Base-by-base conservation (phyloP, 2,797 vertebrate genomes). In the Novumbra hubbsi region DNA sequence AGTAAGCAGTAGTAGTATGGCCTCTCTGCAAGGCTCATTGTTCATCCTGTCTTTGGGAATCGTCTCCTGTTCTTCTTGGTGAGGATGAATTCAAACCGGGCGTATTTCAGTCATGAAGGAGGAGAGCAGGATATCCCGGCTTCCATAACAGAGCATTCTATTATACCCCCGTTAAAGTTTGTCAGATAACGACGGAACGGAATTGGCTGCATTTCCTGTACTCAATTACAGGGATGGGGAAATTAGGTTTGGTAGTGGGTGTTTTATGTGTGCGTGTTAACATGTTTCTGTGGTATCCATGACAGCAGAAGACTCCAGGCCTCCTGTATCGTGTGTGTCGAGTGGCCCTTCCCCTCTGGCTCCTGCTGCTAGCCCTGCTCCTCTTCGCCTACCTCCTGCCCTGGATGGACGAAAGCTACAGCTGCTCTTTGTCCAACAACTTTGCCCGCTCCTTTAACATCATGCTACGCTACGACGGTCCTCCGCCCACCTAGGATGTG, bases 371-470 rank as follows among this genome's bases (percentile, higher is more conserved):
- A 16, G 89, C 96, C 0, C 86, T 96, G 0, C 92, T 98, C 28
- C 91, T 98, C 3, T 88, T 98, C 68, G 93, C 95, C 49, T 92
- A 96, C 80, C 91, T 98, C 73, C 92, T 98, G 30, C 97, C 96
- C 0, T 84, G 95, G 63, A 90, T 94, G 72, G 89, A 96, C 0
- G 92, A 95, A 62, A 86, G 80, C 14, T 87, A 81, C 90, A 95
- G 94, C 93, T 99, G 98, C 89, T 87, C 93, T 0, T 89, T 96
- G 68, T 88, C 94, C 91, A 98, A 98, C 94, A 99, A 97, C 90
- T 96, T 97, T 0, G 96, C 96, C 73, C 92, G 93, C 7, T 99
- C 97, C 77, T 98, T 98, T 90, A 94, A 90, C 76, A 73, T 98
- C 84, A 96, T 96, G 96, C 95, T 98, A 34, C 95, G 93, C 79